These are phyloP conservation scores for Drosophila atroscutellata DNA, from an alignment of 2,888 invertebrate genomes.

Conservation along the genomic window DNA sequence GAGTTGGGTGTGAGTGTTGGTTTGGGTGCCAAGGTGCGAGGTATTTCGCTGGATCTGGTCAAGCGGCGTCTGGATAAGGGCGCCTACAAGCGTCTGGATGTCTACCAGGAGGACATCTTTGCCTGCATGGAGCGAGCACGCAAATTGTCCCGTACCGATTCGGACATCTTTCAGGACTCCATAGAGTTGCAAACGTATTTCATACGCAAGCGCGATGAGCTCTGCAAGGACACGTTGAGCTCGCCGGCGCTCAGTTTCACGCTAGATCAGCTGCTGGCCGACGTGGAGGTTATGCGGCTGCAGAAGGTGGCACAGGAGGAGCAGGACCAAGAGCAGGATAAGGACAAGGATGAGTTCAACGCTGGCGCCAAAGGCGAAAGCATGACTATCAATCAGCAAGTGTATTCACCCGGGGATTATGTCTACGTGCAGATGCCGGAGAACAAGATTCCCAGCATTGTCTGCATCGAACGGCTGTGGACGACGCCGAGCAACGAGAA, in stretches of 20 bases:
- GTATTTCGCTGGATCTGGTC: constrained; percentile 95
- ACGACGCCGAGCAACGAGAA: constrained; percentile 92
- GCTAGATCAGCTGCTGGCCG: constrained; percentile 89
- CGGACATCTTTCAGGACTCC: constrained; percentile 97
- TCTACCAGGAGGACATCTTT: constrained; percentile 98
- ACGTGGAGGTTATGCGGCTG: constrained; percentile 91
- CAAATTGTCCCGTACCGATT: constrained; percentile 94
- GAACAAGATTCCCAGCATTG: constrained; percentile 89
- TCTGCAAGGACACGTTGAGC: constrained; percentile 92
- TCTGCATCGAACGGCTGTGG: constrained; percentile 95
- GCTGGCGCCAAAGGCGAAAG: constrained; percentile 86
- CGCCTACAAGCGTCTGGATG: constrained; percentile 95
- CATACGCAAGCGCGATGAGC: constrained; percentile 90
- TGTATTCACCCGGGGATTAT: constrained; percentile 94
- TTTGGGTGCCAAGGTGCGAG: constrained; percentile 89
- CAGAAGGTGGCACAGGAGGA: constrained; percentile 92
- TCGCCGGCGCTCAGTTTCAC: constrained; percentile 95
- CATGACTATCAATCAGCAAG: constrained; percentile 91
- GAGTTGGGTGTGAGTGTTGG: constrained; percentile 86
- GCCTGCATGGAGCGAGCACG: constrained; percentile 96
- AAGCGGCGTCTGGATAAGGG: constrained; percentile 96
- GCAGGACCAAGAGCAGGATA: constrained; percentile 89
- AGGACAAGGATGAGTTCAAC: constrained; percentile 86
- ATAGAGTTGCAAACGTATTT: constrained; percentile 96
- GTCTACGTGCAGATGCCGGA: constrained; percentile 91